Evolutionary conservation across 2,797 vertebrate genomes (phyloP), one percentile per base, ranked within the genome.

Genomic region (Danio jaintianensis): DNA sequence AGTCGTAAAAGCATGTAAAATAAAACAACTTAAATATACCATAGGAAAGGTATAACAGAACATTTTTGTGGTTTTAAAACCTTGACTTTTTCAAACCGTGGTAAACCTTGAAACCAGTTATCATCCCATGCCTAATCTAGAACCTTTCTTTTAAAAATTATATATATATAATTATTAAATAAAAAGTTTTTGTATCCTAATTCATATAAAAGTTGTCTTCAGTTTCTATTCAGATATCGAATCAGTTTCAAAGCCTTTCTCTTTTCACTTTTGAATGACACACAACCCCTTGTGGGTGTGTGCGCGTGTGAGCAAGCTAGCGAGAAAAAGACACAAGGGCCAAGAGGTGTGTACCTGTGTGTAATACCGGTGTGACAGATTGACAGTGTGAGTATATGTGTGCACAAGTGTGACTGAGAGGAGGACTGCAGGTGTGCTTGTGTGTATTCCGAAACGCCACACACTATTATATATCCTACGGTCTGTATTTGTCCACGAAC

Each of bases 401-500:
- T 78, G 79, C 59, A 50, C 43, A 64, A 69, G 38, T 42, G 36
- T 42, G 47, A 29, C 50, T 40, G 48, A 40, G 20, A 12, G 36
- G 36, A 53, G 68, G 22, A 52, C 6, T 10, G 13, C 4, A 47
- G 11, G 63, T 68, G 29, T 71, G 61, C 15, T 36, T n/a, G 5
- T 53, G n/a, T 55, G 50, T 68, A 9, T 45, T 18, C 22, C 8
- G 7, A 75, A 73, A 64, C 61, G n/a, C 43, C 16, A 13, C 36
- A 43, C 36, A 15, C 7, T 10, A 22, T 70, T 40, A 58, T 84
- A 67, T 71, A 70, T 72, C 53, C 74, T 67, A 69, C 58, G 59
- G 62, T 58, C 79, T 72, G 43, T 70, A 56, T 75, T 63, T 71
- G 71, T 64, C 47, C 43, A 22, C 76, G 69, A 75, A 78, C 59